phyloP scores from a whole-genome alignment of 1,140 invertebrate genomes.

The Spodoptera litura region DNA sequence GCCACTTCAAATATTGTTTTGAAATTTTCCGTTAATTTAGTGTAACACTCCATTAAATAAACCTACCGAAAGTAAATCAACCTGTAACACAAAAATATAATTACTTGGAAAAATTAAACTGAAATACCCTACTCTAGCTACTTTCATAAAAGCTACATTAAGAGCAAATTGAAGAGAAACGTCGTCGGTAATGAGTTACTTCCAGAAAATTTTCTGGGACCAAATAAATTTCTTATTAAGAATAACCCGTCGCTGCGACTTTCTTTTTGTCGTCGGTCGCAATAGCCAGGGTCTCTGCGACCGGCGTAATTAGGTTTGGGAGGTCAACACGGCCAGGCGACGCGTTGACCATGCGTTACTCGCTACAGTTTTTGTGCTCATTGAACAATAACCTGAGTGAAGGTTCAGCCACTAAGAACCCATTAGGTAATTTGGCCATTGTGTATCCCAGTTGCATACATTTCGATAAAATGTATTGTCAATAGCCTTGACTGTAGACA shows the following conservation, averaged over 20 bases:
- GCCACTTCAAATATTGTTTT: neutral
- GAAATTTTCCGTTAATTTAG: constrained; percentile 3
- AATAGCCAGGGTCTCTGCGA: constrained; percentile 15
- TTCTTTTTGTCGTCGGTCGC: constrained; percentile 32
- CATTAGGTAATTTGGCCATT: too few relatives aligned
- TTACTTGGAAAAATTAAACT: neutral
- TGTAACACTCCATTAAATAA: neutral
- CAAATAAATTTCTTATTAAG: constrained; percentile 37
- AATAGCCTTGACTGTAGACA: too few relatives aligned
- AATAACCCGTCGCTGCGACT: constrained; percentile 34
- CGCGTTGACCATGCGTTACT: constrained; percentile 19
- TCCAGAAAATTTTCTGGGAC: constrained; percentile 13
- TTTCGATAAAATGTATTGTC: too few relatives aligned
- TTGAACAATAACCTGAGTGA: too few relatives aligned
- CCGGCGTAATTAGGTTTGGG: constrained; percentile 35
- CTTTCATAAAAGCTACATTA: constrained; percentile 34
- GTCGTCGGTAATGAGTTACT: constrained; percentile 10
- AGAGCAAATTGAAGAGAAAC: constrained; percentile 24
- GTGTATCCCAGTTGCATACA: too few relatives aligned
- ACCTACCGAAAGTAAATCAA: constrained; percentile 7
- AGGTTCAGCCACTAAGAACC: too few relatives aligned
- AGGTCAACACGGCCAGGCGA: constrained; percentile 7
- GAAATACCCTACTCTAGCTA: neutral
- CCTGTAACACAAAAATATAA: constrained; percentile 13
- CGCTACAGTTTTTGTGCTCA: neutral